These are phyloP conservation scores for Microchrysa polita DNA, from an alignment of 2,888 invertebrate species.

Conservation along the genomic window DNA sequence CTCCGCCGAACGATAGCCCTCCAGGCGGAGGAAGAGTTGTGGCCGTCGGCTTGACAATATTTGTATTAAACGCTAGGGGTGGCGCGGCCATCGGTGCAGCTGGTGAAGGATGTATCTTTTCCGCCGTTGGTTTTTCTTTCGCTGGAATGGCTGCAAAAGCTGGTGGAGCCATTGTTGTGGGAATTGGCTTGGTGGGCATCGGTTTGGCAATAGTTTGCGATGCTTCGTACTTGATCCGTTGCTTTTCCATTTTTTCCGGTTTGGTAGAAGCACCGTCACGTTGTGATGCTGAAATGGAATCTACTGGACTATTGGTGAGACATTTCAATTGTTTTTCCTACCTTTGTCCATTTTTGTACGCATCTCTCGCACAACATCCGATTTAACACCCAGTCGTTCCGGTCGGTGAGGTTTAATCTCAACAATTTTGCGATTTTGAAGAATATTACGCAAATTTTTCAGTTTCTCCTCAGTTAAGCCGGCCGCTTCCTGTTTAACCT, in stretches of 20 bases:
- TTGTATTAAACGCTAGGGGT: neutral
- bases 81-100: neutral
- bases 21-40: neutral
- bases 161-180: conserved; percentile 10
- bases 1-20: neutral
- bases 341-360: conserved; percentile 54
- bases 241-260: conserved; percentile 53
- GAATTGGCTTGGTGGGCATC: conserved; percentile 54
- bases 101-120: neutral
- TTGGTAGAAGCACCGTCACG: conserved; percentile 54
- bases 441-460: conserved; percentile 55
- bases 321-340: neutral
- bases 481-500: conserved; percentile 56
- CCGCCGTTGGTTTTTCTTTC: neutral
- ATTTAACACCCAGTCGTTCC: conserved; percentile 60
- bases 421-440: conserved; percentile 55
- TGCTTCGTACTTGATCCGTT: conserved; percentile 51
- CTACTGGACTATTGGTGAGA: neutral
- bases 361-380: conserved; percentile 62
- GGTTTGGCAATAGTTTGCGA: conserved; percentile 53
- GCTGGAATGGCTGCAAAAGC: neutral
- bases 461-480: conserved; percentile 58
- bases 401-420: conserved; percentile 61
- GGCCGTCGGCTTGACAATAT: conserved; percentile 25
- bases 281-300: conserved; percentile 53